Base-by-base conservation (phyloP, 1,140 invertebrate species). In the Bursaphelenchus mucronatus region DNA sequence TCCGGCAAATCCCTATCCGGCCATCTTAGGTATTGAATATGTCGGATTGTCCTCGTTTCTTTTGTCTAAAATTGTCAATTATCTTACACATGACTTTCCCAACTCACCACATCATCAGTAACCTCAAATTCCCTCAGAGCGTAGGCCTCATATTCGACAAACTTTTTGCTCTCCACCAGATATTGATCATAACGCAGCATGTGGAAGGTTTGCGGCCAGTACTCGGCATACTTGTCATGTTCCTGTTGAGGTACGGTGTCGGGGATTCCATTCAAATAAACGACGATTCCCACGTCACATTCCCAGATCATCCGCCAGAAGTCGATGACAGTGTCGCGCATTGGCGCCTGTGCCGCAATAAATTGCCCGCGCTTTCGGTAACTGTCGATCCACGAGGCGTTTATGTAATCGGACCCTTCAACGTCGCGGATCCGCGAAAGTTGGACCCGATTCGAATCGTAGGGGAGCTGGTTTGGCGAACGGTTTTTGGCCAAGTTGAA, bases 291-390 rank as follows among this genome's bases (percentile, higher is more conserved):
- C 0, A 93, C 97, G 82, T 99, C 97, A 81, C 98, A 93, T 82
- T 98, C 94, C 95, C 95, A 99, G n/a, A 99, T 84, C 94, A 97
- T 97, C 67, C 95, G 86, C 96, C 96, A 99, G 76, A 99, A 94
- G 81, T 99, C 95, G 73, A 96, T 92, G 0, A 91, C 91, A 0
- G 96, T 98, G 72, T 97, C 91, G 30, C 88, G 87, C 13, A 97
- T 83, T 0, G 96, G 95, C 9, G 94, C 94, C 84, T 99, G 96
- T 6, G 95, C 96, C 0, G 95, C 95, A 66, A 99, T 94, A 78
- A 98, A 99, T 3, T 93, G 93, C 64, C 87, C 89, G 19, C 91
- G 61, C 10, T 61, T 13, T 67, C 71, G 30, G 47, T 84, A 84
- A 71, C 85, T 94, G 83, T 99, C 96, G 63, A 99, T 91, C 79